phyloP scores from a whole-genome alignment of 1,140 invertebrate genomes.

The Zaprionus camerounensis region DNA sequence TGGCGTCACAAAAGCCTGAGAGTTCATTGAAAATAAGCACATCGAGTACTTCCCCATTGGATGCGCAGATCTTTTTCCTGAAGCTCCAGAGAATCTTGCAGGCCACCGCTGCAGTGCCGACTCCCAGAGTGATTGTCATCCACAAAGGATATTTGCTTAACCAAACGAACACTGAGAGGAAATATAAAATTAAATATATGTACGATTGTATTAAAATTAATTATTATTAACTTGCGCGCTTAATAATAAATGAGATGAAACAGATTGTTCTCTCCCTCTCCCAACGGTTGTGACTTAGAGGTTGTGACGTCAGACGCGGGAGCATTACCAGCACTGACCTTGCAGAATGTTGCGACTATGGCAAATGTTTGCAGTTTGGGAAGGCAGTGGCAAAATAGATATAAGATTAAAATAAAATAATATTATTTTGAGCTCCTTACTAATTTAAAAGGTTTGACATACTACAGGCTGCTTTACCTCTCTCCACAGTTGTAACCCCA shows the following conservation, averaged over 20 bases:
- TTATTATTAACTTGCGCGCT: conserved; percentile 15
- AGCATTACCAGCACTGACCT: background rate
- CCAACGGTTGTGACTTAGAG: background rate
- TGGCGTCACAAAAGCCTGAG: background rate
- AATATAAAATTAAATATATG: background rate
- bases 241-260: background rate
- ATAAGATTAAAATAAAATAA: no score
- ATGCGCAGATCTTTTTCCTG: background rate
- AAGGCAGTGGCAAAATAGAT: no score
- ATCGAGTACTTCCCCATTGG: conserved; percentile 13
- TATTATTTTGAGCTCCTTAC: no score
- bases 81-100: conserved; percentile 6
- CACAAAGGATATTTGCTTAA: background rate
- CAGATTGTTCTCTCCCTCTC: background rate
- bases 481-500: background rate
- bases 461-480: no score
- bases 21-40: conserved; percentile 62
- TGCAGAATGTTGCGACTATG: no score
- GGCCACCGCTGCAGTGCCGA: background rate
- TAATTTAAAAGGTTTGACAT: no score
- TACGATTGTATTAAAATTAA: background rate
- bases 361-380: no score
- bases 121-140: background rate
- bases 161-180: conserved; percentile 8
- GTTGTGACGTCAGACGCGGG: background rate